Conservation (phyloP, 2,797 vertebrate species). For the Liparis tanakae region DNA sequence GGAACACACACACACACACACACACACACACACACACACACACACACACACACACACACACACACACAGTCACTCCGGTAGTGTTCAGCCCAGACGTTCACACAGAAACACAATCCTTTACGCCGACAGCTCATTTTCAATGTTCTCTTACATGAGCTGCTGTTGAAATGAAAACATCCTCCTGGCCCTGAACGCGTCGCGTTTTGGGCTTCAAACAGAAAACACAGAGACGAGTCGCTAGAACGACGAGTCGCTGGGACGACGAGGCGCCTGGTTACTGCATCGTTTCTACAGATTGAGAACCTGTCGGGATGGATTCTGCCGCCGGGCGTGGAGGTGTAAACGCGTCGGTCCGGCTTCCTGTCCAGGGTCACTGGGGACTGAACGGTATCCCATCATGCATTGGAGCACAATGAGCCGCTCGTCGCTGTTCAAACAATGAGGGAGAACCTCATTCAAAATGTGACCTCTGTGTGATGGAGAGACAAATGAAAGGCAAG, state of each 20-base stretch:
- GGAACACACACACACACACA: neutral
- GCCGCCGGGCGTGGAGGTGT: neutral
- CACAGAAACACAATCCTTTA: neutral
- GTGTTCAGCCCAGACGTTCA: constrained; percentile 2
- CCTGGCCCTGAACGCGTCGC: constrained; percentile 17
- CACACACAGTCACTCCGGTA: neutral
- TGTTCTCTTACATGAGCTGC: constrained; percentile 3
- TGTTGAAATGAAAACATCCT: constrained; percentile 20
- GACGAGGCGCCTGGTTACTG: neutral
- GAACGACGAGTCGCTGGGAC: too few relatives aligned
- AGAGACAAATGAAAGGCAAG: neutral
- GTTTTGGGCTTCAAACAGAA: constrained; percentile 21
- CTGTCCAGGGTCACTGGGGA: neutral
- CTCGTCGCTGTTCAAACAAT: neutral
- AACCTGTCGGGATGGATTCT: neutral
- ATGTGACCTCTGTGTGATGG: neutral
- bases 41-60: neutral
- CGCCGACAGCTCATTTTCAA: neutral
- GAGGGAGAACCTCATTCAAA: constrained; percentile 8
- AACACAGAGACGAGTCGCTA: neutral
- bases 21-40: neutral
- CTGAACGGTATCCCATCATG: constrained; percentile 3
- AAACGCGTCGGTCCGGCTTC: constrained; percentile 8
- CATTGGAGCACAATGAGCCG: neutral
- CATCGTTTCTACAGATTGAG: neutral